These are phyloP conservation scores for Aporophyla nigra DNA, from an alignment of 2,888 invertebrate genomes.

Conservation along the genomic window DNA sequence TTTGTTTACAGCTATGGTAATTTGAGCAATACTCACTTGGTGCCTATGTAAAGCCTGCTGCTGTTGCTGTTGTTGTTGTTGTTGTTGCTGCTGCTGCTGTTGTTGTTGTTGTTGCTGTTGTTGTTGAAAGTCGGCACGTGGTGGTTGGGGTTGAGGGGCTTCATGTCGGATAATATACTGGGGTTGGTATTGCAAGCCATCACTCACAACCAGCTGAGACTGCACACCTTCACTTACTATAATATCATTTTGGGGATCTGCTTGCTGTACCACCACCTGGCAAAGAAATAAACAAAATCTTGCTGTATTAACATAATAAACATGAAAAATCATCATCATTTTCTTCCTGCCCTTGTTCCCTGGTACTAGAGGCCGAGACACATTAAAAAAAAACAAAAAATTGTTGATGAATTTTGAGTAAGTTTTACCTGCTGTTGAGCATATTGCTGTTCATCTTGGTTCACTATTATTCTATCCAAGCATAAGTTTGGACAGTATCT, in stretches of 20 bases:
- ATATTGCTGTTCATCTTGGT: slow-evolving; percentile 89
- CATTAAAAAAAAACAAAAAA: too few relatives aligned
- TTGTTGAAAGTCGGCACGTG: slow-evolving; percentile 82
- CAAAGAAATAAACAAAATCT: slow-evolving; percentile 22
- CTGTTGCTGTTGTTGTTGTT: slow-evolving; percentile 77
- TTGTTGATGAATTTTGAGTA: background rate
- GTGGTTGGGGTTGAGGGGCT: slow-evolving; percentile 79
- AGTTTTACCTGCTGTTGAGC: slow-evolving; percentile 85
- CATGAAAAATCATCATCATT: too few relatives aligned
- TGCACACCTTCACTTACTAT: slow-evolving; percentile 89
- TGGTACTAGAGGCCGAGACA: too few relatives aligned
- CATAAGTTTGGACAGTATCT: slow-evolving; percentile 92
- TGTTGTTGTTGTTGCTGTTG: slow-evolving; percentile 79
- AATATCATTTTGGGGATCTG: slow-evolving; percentile 90
- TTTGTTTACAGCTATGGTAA: background rate
- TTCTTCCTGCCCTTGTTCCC: too few relatives aligned
- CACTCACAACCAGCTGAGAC: slow-evolving; percentile 85
- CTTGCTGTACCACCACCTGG: slow-evolving; percentile 90
- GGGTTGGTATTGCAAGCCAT: slow-evolving; percentile 87
- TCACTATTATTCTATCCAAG: slow-evolving; percentile 88
- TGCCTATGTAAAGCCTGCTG: slow-evolving; percentile 83
- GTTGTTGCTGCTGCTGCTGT: slow-evolving; percentile 77
- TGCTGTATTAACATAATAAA: slow-evolving; percentile 16
- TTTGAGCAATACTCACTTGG: slow-evolving; percentile 61
- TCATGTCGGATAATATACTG: slow-evolving; percentile 89